Percentiles rank a stretch among this genome's conserved stretches.
Conservation (phyloP, 2,888 invertebrate genomes). For the Xanthorhoe designata region DNA sequence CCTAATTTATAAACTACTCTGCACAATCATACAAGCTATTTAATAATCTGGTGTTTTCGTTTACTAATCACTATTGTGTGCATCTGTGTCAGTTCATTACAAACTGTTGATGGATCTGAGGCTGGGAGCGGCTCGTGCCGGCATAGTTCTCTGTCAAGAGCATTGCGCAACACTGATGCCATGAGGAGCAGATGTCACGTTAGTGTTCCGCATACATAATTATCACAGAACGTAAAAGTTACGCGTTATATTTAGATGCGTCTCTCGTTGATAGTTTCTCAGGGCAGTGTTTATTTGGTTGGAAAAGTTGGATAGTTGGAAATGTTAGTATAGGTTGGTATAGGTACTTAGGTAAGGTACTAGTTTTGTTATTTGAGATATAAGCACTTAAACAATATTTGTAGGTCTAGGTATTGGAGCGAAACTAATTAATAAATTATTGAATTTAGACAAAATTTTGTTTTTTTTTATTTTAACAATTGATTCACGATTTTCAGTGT, state of each 20-base stretch:
- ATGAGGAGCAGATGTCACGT: conserved; percentile 26
- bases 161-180: conserved; percentile 37
- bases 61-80: conserved; percentile 16
- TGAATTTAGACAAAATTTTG: no score
- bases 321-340: background rate
- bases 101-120: conserved; percentile 15
- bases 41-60: background rate
- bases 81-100: conserved; percentile 16
- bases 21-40: conserved; percentile 1
- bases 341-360: no score
- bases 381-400: no score
- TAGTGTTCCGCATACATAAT: conserved; percentile 26
- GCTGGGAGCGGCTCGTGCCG: conserved; percentile 33
- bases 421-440: no score
- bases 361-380: no score
- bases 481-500: no score
- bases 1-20: conserved; percentile 16
- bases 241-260: conserved; percentile 26
- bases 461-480: no score
- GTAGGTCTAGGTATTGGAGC: no score
- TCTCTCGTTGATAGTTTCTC: conserved; percentile 24
- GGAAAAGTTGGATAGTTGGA: background rate
- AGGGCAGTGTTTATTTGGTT: background rate
- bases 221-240: conserved; percentile 20
- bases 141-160: conserved; percentile 46